Evolutionary conservation across 2,888 invertebrate genomes (phyloP).

Genomic region (Ophion costatus): DNA sequence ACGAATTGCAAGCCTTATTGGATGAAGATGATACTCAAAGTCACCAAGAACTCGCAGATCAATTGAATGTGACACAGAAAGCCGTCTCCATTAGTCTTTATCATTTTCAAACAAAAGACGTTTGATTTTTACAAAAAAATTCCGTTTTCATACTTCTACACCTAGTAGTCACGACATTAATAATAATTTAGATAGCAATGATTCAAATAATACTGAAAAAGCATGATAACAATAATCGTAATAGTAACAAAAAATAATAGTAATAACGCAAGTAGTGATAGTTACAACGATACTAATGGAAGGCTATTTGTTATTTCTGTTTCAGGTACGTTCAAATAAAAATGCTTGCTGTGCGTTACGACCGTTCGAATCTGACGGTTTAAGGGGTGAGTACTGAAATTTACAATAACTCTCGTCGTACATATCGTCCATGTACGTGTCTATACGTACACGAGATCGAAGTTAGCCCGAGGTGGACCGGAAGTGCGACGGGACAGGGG

Average conservation of each 20-base stretch:
- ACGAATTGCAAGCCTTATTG: too few relatives aligned
- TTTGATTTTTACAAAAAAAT: too few relatives aligned
- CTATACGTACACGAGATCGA: neutral
- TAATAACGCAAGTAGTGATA: neutral
- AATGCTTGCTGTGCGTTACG: conserved; percentile 13
- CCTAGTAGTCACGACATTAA: too few relatives aligned
- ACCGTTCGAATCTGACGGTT: conserved; percentile 31
- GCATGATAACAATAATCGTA: too few relatives aligned
- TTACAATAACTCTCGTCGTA: conserved; percentile 19
- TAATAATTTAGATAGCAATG: too few relatives aligned
- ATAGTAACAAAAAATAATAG: neutral
- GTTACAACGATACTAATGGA: neutral
- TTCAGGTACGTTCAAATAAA: conserved; percentile 73
- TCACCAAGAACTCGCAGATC: too few relatives aligned
- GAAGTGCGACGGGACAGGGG: neutral
- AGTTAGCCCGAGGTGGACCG: conserved; percentile 1
- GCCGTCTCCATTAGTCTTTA: too few relatives aligned
- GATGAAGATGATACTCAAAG: too few relatives aligned
- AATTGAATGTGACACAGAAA: too few relatives aligned
- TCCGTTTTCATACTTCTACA: too few relatives aligned
- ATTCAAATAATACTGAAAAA: too few relatives aligned
- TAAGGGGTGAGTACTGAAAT: conserved; percentile 61
- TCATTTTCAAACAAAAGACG: too few relatives aligned
- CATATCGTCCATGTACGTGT: neutral
- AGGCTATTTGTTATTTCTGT: conserved; percentile 61